Conservation (phyloP, 2,797 vertebrate species). For the Cyclura pinguis region DNA sequence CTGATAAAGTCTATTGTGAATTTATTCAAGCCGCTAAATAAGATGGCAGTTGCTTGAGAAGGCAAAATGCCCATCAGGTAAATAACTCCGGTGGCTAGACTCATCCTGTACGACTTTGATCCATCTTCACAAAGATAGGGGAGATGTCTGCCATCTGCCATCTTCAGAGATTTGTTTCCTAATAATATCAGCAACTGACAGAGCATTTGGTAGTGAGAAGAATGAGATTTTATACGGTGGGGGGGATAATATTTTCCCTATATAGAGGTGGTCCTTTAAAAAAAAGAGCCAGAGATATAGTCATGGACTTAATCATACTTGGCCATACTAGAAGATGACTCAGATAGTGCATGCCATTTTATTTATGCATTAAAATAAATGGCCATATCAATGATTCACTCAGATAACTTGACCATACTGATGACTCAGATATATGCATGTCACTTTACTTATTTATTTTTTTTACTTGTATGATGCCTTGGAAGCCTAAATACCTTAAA, state of each 20-base stretch:
- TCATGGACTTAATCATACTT: neutral
- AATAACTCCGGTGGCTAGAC: constrained; percentile 15
- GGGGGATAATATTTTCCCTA: constrained; percentile 5
- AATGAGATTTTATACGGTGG: constrained; percentile 1
- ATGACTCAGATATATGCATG: too few species aligned
- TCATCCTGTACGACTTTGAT: neutral
- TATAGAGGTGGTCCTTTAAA: neutral
- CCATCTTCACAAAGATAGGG: constrained; percentile 10
- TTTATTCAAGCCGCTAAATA: constrained; percentile 1
- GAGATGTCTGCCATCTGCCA: constrained; percentile 19
- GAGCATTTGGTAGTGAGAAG: constrained; percentile 7
- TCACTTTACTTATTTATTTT: neutral
- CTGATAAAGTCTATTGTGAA: constrained; percentile 18
- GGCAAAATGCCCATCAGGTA: constrained; percentile 3
- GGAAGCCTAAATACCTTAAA: too few species aligned
- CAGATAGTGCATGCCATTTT: neutral
- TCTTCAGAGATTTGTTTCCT: constrained; percentile 43
- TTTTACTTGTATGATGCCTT: neutral
- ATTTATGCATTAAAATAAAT: neutral
- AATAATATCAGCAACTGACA: constrained; percentile 10
- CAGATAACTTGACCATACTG: too few species aligned
- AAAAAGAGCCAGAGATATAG: neutral
- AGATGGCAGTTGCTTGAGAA: constrained; percentile 4
- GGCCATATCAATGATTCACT: too few species aligned
- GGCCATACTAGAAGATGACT: neutral